Percentiles rank a stretch among this genome's conserved stretches.
Conservation (phyloP, 2,113 vertebrate species). For the Dasypus novemcinctus region DNA sequence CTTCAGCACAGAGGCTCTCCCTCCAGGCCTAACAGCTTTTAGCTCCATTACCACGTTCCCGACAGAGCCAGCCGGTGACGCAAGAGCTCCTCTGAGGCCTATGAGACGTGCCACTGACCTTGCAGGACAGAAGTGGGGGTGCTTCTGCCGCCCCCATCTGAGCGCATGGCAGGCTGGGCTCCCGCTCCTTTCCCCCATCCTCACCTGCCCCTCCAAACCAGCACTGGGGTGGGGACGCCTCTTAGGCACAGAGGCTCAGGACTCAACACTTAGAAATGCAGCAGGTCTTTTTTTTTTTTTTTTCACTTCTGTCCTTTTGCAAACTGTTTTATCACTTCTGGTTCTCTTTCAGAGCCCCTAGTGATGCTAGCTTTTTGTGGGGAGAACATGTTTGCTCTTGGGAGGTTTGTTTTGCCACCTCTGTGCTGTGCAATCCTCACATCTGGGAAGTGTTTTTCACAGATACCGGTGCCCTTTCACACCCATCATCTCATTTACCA, state of each 20-base stretch:
- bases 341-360: not conserved
- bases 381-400: not conserved
- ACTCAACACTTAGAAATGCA: not conserved
- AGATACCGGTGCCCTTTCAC: not conserved
- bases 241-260: accelerated
- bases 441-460: not conserved
- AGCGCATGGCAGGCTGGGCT: not conserved
- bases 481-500: not conserved
- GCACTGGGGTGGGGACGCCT: accelerated
- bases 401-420: not conserved
- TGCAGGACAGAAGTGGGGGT: not conserved
- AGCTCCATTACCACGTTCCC: not conserved
- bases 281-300: not conserved
- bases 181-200: no score
- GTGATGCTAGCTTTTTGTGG: not conserved
- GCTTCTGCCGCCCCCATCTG: not conserved
- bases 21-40: not conserved
- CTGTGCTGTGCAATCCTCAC: accelerated
- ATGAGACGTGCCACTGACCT: not conserved
- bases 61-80: not conserved
- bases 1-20: not conserved
- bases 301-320: not conserved
- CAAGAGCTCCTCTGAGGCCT: not conserved
- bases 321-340: not conserved
- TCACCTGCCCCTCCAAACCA: no score